Evolutionary conservation across 2,113 vertebrate genomes (phyloP).

Genomic region (Epinephelus fuscoguttatus): DNA sequence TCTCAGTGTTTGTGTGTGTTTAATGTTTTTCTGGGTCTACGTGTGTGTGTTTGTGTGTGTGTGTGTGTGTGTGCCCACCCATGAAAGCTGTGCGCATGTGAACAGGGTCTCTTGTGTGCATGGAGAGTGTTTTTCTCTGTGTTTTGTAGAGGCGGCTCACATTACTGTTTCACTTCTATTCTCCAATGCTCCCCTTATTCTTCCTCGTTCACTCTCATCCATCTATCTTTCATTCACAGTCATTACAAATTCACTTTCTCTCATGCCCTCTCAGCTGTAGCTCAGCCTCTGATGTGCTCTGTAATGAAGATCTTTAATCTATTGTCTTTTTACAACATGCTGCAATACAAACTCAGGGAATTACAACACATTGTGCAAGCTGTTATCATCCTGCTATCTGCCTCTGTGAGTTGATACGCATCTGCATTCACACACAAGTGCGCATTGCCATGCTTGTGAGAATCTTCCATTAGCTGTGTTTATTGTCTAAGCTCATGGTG

Average conservation of each 20-base stretch:
- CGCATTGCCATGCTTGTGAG: not conserved
- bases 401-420: slow-evolving; percentile 4
- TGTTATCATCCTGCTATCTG: slow-evolving; percentile 31
- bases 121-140: slow-evolving; percentile 22
- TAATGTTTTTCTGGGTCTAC: slow-evolving; percentile 33
- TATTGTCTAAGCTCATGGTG: not conserved
- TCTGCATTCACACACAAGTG: not conserved
- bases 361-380: slow-evolving; percentile 34
- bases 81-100: slow-evolving; percentile 33
- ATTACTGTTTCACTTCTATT: slow-evolving; percentile 3
- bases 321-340: slow-evolving; percentile 35
- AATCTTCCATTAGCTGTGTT: not conserved
- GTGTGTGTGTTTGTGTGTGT: slow-evolving; percentile 15
- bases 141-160: slow-evolving; percentile 28
- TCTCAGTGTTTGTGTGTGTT: slow-evolving; percentile 4
- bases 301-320: slow-evolving; percentile 36
- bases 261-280: not conserved
- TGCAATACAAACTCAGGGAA: slow-evolving; percentile 34
- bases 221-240: not conserved
- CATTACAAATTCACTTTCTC: slow-evolving; percentile 18
- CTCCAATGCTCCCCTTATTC: not conserved
- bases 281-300: slow-evolving; percentile 19
- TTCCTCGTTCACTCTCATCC: not conserved
- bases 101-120: slow-evolving; percentile 23
- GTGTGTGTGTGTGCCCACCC: slow-evolving; percentile 27